A percentile compares a stretch with the other conserved stretches of the same genome.
phyloP scores from a whole-genome alignment of 2,888 invertebrate species.

The Eupeodes latifasciatus region DNA sequence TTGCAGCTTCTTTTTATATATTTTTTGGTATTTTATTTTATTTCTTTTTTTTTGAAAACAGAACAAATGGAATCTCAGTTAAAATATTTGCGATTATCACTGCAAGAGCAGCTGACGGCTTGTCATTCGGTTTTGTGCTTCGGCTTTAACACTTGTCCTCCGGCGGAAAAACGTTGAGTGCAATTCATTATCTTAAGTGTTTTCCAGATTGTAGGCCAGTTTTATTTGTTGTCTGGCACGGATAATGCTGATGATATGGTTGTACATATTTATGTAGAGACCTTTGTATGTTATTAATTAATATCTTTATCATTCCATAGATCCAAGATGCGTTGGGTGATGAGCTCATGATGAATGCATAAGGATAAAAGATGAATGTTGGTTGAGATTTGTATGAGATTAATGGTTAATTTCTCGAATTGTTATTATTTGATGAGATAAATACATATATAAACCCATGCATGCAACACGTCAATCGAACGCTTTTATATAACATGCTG shows the following conservation, averaged over 20 bases:
- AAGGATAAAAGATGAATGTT: slow-evolving; percentile 40
- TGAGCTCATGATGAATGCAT: slow-evolving; percentile 47
- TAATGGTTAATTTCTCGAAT: slow-evolving; percentile 50
- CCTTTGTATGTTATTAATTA: slow-evolving; percentile 37
- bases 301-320: slow-evolving; percentile 21
- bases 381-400: slow-evolving; percentile 34
- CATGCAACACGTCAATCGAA: background rate
- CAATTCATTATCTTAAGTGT: slow-evolving; percentile 75
- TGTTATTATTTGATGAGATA: background rate
- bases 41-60: slow-evolving; percentile 24
- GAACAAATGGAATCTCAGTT: slow-evolving; percentile 68
- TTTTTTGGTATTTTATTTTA: slow-evolving; percentile 4
- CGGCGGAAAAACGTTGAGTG: slow-evolving; percentile 43
- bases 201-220: slow-evolving; percentile 49
- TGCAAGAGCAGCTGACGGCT: slow-evolving; percentile 46
- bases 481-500: slow-evolving; percentile 3
- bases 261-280: too few relatives aligned
- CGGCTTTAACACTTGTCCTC: background rate
- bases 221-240: slow-evolving; percentile 40
- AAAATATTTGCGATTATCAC: slow-evolving; percentile 70
- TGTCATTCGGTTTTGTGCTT: slow-evolving; percentile 12
- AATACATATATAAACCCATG: background rate
- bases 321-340: background rate
- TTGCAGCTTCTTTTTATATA: background rate
- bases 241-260: slow-evolving; percentile 28